Evolutionary conservation across 1,140 invertebrate genomes (phyloP).

Genomic region (Antheraea pernyi): DNA sequence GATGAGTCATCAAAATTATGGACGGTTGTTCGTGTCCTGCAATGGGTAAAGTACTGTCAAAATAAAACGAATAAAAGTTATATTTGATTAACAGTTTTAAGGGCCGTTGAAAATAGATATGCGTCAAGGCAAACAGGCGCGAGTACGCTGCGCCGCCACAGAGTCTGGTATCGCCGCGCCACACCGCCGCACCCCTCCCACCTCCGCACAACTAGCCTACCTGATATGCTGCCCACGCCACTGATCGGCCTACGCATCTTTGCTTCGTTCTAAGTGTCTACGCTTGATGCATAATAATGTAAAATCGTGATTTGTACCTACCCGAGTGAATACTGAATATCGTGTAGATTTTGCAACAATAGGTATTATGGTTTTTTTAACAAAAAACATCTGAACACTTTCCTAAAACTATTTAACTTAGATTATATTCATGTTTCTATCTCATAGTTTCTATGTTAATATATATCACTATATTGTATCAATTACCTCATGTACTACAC

Average conservation of each 20-base stretch:
- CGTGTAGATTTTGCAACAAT: background rate
- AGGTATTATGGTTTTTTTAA: background rate
- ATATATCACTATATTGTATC: background rate
- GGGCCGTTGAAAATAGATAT: conserved; percentile 36
- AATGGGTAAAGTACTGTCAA: background rate
- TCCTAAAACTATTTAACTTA: background rate
- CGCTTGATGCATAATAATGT: conserved; percentile 41
- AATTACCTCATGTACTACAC: background rate
- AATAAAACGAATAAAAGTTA: background rate
- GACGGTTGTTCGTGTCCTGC: too few species aligned
- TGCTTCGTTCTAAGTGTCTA: conserved; percentile 42
- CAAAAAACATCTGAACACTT: background rate
- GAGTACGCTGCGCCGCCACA: conserved; percentile 42
- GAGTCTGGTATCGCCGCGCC: conserved; percentile 39
- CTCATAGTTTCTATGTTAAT: too few species aligned
- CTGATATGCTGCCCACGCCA: conserved; percentile 41
- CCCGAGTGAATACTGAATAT: background rate
- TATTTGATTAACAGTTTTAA: conserved; percentile 17
- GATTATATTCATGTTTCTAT: too few species aligned
- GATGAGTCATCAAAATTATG: too few species aligned
- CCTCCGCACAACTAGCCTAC: conserved; percentile 17
- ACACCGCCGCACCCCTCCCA: background rate
- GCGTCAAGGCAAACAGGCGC: conserved; percentile 45
- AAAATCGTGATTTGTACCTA: conserved; percentile 26
- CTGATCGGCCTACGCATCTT: conserved; percentile 44